Evolutionary conservation across 2,888 invertebrate genomes (phyloP), one percentile per base, ranked within the genome.

Genomic region (Eustalomyia histrio): DNA sequence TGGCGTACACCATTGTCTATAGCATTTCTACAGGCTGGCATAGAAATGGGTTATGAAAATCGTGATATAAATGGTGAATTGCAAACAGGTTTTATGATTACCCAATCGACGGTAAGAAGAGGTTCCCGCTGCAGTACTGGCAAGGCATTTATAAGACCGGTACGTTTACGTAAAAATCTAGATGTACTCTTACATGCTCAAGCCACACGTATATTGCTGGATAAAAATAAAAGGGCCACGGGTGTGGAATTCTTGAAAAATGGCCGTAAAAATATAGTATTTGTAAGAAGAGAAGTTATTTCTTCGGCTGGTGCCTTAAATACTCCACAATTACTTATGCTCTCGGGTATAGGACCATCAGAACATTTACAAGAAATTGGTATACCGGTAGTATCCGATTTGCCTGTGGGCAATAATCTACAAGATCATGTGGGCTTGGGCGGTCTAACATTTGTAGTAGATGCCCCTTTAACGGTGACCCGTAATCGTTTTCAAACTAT

Each of bases 401-500:
- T 96, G 0, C 94, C 95, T 86, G 96, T 97, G 0, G 96, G 96
- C 1, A 93, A 95, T 85, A 96, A 97, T 87, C 91, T 97, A 63
- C 97, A 97, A 89, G 97, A 97, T 87, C 97, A 97, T 88, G 95
- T 97, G 0, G 97, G 96, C 0, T 91, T 97, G 1, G 97, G 97
- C 1, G 97, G 97, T 0, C 90, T 97, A 1, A 96, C 96, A 3
- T 97, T 97, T 86, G 91, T 96, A 1, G 92, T 97, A 0, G 94
- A 97, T 88, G 94, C 95, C 55, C 95, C 96, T 0, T 92, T 97
- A 1, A 95, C 95, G 0, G 94, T 96, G 80, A 95, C 94, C 67
- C 95, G 94, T 84, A 92, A 93, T 63, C 93, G 97, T 60, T 96
- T 95, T 85, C 95, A 96, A 89, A 94, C 94, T 0, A 91, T 95